These are phyloP conservation scores for Bathynomus jamesi DNA, from an alignment of 1,140 invertebrate genomes.

Conservation along the genomic window DNA sequence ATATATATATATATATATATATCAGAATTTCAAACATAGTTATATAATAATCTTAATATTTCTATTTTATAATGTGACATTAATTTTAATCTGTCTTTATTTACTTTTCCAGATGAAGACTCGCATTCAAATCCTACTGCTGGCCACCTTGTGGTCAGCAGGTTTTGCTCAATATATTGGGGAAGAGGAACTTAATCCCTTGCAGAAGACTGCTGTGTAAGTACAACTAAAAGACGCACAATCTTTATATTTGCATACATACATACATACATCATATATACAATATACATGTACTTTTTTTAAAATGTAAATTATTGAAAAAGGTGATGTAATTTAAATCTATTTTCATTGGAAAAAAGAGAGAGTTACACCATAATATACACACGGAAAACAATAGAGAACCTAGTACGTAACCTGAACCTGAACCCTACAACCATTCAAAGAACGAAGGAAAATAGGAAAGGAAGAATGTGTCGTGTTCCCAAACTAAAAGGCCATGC, in stretches of 20 bases:
- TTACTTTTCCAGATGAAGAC: not conserved
- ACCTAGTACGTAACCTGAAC: too few relatives aligned
- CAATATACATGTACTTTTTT: not conserved
- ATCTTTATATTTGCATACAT: conserved; percentile 6
- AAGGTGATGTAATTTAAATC: not conserved
- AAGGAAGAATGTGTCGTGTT: too few relatives aligned
- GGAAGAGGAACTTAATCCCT: conserved; percentile 20
- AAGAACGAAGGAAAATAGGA: too few relatives aligned
- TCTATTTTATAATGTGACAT: not conserved
- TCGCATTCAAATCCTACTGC: not conserved
- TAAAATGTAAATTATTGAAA: not conserved
- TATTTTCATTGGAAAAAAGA: not conserved
- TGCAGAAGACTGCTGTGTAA: conserved; percentile 35
- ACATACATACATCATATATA: not conserved
- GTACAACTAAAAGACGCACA: conserved; percentile 7
- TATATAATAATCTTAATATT: not conserved
- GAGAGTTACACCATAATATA: too few relatives aligned
- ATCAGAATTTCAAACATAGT: not conserved
- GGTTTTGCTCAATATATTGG: conserved; percentile 28
- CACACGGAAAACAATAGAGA: too few relatives aligned
- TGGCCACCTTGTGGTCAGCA: not conserved
- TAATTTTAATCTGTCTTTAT: not conserved
- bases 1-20: not conserved
- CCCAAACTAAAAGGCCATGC: too few relatives aligned
- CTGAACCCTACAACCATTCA: too few relatives aligned